Base-by-base conservation (phyloP, 2,797 vertebrate species). In the Taeniopygia guttata region DNA sequence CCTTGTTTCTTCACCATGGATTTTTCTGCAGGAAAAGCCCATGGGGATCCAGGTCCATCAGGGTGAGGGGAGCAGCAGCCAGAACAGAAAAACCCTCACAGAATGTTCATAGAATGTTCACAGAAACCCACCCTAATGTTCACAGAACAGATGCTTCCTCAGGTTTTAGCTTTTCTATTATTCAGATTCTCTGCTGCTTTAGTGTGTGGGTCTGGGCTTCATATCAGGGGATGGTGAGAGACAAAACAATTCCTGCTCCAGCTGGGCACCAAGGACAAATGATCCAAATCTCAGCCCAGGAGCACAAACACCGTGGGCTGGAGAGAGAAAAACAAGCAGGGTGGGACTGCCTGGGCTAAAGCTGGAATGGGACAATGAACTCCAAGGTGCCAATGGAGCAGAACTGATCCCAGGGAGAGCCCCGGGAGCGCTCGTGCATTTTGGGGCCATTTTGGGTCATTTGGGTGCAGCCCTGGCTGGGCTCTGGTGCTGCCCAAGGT, bases 161-260 rank as follows among this genome's bases (percentile, higher is more conserved):
- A 27, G 23, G 25, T 23, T 36, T 58, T 4, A 11, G 16, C 5
- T 38, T 58, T 58, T 58, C 3, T 58, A 13, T 38, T 1, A 36
- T 18, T 58, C 16, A 9, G 0, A 12, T 36, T 26, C 56, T 58
- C 5, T 9, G 23, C 56, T 36, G 56, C 23, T 58, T 58, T 18
- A 17, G 8, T 36, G 34, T 17, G 34, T 12, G 11, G 23, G 16
- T 9, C 34, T 58, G 56, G 0, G 56, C 2, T 55, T 58, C 34
- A 25, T 0, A 58, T 58, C 1, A 26, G 16, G 54, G 34, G 2
- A 58, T 36, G 16, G 0, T 58, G 34, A 36, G 27, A 51, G 27
- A 51, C 49, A 29, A 51, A 51, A 51, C 54, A 56, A 56, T 56
- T 56, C 55, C 55, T 56, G 14, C 55, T 56, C 55, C n/a, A 56